Evolutionary conservation across 2,113 vertebrate genomes (phyloP).

Genomic region (Illadopsis cleaveri): DNA sequence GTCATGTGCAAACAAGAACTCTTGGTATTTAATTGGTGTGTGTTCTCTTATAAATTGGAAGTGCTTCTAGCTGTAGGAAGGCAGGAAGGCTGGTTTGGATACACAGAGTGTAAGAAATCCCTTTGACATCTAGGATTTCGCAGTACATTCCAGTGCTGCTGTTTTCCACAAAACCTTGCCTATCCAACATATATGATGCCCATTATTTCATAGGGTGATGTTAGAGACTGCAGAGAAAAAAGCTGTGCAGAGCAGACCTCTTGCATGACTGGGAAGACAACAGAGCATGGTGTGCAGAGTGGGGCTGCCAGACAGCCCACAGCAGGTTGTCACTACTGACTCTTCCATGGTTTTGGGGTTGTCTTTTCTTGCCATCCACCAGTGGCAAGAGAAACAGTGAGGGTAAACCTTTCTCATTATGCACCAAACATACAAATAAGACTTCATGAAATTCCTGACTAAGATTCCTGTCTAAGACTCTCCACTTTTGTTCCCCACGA

Average conservation of each 20-base stretch:
- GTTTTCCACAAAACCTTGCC: not conserved
- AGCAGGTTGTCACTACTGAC: not conserved
- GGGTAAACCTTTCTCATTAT: not conserved
- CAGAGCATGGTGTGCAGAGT: not conserved
- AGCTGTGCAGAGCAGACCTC: rapidly evolving
- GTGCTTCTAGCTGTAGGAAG: not conserved
- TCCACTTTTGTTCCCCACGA: not conserved
- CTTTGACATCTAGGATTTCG: not conserved
- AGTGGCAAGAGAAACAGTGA: not conserved
- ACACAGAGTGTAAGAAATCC: not conserved
- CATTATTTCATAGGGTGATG: rapidly evolving
- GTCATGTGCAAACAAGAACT: not conserved
- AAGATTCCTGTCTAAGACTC: not conserved
- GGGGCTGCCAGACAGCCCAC: not conserved
- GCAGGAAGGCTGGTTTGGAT: not conserved
- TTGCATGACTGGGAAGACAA: not conserved
- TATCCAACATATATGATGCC: not conserved
- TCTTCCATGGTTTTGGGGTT: not conserved
- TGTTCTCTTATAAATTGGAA: not conserved
- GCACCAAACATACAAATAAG: not conserved
- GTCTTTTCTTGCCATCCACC: not conserved
- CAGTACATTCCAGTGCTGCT: not conserved
- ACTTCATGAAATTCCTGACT: not conserved
- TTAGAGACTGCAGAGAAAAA: not conserved
- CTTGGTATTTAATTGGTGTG: not conserved